phyloP scores from a whole-genome alignment of 2,888 invertebrate species.

The Eupeodes luniger region DNA sequence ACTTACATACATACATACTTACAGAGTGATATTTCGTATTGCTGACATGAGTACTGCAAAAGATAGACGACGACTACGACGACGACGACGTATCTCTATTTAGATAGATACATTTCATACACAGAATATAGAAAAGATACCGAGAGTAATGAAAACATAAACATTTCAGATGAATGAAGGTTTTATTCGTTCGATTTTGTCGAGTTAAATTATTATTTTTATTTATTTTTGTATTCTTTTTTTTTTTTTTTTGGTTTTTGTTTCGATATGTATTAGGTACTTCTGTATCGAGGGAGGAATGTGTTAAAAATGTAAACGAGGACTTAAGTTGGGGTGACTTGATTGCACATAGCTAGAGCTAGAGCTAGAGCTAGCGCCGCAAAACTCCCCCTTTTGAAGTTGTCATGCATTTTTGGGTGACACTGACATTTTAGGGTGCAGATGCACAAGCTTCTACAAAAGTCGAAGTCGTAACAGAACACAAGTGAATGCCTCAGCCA shows the following conservation, averaged over 20 bases:
- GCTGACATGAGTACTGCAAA: slow-evolving; percentile 58
- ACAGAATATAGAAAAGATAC: slow-evolving; percentile 65
- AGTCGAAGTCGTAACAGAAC: not conserved
- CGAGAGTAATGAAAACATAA: slow-evolving; percentile 76
- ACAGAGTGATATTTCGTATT: slow-evolving; percentile 26
- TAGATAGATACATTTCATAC: slow-evolving; percentile 71
- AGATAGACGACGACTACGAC: slow-evolving; percentile 36
- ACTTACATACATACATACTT: not conserved
- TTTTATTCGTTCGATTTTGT: slow-evolving; percentile 76
- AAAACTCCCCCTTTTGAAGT: slow-evolving; percentile 43
- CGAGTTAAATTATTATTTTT: slow-evolving; percentile 61
- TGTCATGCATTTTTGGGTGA: slow-evolving; percentile 55
- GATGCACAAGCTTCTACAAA: slow-evolving; percentile 25
- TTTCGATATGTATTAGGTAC: not conserved
- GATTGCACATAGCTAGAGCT: slow-evolving; percentile 44
- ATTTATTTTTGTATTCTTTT: slow-evolving; percentile 15
- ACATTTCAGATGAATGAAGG: slow-evolving; percentile 76
- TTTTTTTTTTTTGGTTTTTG: slow-evolving; percentile 22
- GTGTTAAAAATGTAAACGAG: slow-evolving; percentile 46
- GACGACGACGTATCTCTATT: slow-evolving; percentile 68
- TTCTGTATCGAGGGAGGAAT: slow-evolving; percentile 44
- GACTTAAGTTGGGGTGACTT: slow-evolving; percentile 61
- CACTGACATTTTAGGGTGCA: slow-evolving; percentile 57
- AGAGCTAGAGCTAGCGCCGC: slow-evolving; percentile 1
- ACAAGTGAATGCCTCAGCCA: slow-evolving; percentile 55